Base-by-base conservation (phyloP, 2,888 invertebrate species). In the Beris chalybata region DNA sequence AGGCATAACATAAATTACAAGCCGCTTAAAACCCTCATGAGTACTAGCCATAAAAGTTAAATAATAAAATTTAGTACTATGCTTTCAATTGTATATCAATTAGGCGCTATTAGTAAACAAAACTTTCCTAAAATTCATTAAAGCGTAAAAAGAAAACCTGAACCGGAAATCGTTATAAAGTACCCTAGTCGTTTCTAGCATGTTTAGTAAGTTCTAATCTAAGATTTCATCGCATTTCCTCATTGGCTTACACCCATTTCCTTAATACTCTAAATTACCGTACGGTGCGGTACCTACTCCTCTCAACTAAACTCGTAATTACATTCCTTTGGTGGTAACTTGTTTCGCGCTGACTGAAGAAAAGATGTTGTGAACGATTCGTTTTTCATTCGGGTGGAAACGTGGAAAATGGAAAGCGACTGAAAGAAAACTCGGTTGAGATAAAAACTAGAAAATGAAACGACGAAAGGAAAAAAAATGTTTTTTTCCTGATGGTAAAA, bases 211-310 rank as follows among this genome's bases (percentile, higher is more conserved):
- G 22, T 30, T 11, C 47, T 58, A 58, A 58, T 58, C 57, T 47
- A n/a, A 9, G 47, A 58, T 58, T 58, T 29, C 45, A 58, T 58
- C 57, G 57, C 47, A 45, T 58, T 58, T 58, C 57, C 57, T 58
- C 47, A 45, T 58, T 29, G 45, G 29, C 45, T 58, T 58, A 44
- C 47, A 45, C 45, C 29, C 45, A 58, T 58, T 58, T 58, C 57
- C 57, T 58, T 30, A 15, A 22, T 45, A 29, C 45, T 55, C 38
- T 45, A 29, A 7, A 12, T 53, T 30, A 31, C 11, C 47, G 22
- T 30, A 57, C 57, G 5, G 13, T 12, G 57, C 38, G 38, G 38
- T 38, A 38, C 38, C 38, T 9, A 38, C 38, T 38, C 38, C 9
- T 38, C 22, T 22, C 22, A 9, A n/a, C 43, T 12, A 29, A 45